Percentiles rank a stretch among this genome's conserved stretches.
Conservation (phyloP, 2,113 vertebrate species). For the Apodemus speciosus region DNA sequence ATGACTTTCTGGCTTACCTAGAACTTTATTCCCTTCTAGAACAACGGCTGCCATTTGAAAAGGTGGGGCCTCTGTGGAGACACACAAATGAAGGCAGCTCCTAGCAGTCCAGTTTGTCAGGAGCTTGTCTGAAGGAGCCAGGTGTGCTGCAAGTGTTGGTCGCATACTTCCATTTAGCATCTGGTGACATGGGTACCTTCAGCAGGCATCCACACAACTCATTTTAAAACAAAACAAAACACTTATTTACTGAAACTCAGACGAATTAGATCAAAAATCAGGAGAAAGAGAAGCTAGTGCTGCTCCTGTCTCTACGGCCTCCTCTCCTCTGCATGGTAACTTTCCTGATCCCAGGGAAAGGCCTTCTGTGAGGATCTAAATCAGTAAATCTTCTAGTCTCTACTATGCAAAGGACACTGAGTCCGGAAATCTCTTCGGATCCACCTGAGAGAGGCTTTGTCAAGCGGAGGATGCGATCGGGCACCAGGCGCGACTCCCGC, state of each 20-base stretch:
- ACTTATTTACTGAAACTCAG: conserved; percentile 64
- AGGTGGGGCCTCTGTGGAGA: background rate
- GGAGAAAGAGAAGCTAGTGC: conserved; percentile 36
- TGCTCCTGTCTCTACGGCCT: background rate
- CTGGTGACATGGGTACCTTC: conserved; percentile 65
- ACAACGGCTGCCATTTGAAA: background rate
- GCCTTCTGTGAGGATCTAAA: conserved; percentile 4
- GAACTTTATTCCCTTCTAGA: background rate
- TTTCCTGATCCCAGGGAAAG: conserved; percentile 10
- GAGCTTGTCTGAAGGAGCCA: background rate
- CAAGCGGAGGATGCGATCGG: background rate
- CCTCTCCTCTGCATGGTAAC: conserved; percentile 21
- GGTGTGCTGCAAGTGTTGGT: background rate
- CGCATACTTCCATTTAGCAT: conserved; percentile 31
- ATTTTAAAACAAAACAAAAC: conserved; percentile 60
- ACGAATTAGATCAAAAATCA: conserved; percentile 37
- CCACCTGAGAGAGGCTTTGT: background rate
- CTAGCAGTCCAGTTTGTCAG: background rate
- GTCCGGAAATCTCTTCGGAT: background rate
- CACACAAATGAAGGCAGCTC: background rate
- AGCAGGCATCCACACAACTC: conserved; percentile 66
- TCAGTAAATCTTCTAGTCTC: background rate
- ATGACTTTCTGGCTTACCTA: background rate
- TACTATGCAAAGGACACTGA: background rate
- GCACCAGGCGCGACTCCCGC: accelerated